Base-by-base conservation (phyloP, 2,113 vertebrate species). In the Prietella phreatophila region DNA sequence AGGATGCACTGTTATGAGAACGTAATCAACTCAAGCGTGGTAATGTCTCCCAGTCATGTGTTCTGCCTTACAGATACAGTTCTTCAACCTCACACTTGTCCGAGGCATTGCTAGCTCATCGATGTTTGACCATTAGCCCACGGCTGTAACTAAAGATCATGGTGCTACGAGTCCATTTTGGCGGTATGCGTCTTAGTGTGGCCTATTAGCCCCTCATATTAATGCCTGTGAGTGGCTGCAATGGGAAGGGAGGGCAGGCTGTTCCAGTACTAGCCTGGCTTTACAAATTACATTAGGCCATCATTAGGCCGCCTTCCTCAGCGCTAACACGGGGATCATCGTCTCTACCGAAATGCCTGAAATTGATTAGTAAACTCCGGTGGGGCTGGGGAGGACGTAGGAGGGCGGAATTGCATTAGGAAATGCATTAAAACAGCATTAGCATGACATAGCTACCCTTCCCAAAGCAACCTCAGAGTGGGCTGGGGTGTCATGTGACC, bases 401-500 rank as follows among this genome's bases (percentile, higher is more conserved):
- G 93, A 85, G 86, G 92, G 93, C 92, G 90, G 93, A 95, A 95
- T 95, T 91, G 91, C 91, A 96, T 95, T 95, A 94, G 94, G 94
- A 96, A 96, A 96, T 91, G 88, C 94, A 95, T 95, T 96, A 96
- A 96, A 97, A 93, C 95, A 94, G 92, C 96, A 98, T 98, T 98
- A 97, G 94, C 92, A 89, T 93, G 89, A 93, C 96, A 95, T 92
- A 95, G 95, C 95, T 94, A 94, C 91, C 88, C 93, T 93, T 94
- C 95, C 17, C 65, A 69, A 33, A 94, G 96, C 95, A 92, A 88
- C 89, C 90, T 63, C 58, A 90, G 89, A 86, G 87, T 81, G n/a
- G 83, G 84, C 84, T 87, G 76, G 94, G 95, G 93, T 94, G 96
- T 96, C 96, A 94, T 94, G 97, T 97, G 96, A 94, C 90, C 89